A percentile compares a stretch with the other conserved stretches of the same genome.
These are phyloP conservation scores for Tenthredo livida DNA, from an alignment of 2,888 invertebrate species.

Conservation along the genomic window DNA sequence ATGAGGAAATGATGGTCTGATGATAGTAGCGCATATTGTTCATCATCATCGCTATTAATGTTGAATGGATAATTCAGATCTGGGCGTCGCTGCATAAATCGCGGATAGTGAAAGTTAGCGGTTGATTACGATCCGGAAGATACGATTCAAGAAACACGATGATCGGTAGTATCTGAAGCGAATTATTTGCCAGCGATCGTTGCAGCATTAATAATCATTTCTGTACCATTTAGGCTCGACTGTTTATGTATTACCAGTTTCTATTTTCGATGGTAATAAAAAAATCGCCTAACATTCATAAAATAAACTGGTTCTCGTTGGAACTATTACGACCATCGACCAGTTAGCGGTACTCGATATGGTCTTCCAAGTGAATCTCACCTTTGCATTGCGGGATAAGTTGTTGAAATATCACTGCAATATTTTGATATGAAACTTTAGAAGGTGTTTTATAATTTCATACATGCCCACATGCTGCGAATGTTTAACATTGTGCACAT, in stretches of 20 bases:
- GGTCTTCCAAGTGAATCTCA: background rate
- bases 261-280: background rate
- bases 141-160: slow-evolving; percentile 43
- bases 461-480: background rate
- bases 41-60: background rate
- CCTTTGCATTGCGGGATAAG: background rate
- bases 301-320: slow-evolving; percentile 5
- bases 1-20: background rate
- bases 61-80: background rate
- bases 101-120: slow-evolving; percentile 63
- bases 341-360: slow-evolving; percentile 8
- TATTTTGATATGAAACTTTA: background rate
- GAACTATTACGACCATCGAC: background rate
- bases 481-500: slow-evolving; percentile 3
- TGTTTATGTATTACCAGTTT: background rate
- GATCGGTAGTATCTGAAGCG: background rate
- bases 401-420: background rate
- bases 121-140: slow-evolving; percentile 55
- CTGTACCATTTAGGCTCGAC: background rate
- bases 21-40: background rate
- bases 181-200: background rate
- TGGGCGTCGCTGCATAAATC: background rate
- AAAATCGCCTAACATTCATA: background rate
- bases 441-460: background rate
- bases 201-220: slow-evolving; percentile 14